Percentiles rank a stretch among this genome's conserved stretches.
These are phyloP conservation scores for Lypha dubia DNA, from an alignment of 2,888 invertebrate genomes.

Conservation along the genomic window DNA sequence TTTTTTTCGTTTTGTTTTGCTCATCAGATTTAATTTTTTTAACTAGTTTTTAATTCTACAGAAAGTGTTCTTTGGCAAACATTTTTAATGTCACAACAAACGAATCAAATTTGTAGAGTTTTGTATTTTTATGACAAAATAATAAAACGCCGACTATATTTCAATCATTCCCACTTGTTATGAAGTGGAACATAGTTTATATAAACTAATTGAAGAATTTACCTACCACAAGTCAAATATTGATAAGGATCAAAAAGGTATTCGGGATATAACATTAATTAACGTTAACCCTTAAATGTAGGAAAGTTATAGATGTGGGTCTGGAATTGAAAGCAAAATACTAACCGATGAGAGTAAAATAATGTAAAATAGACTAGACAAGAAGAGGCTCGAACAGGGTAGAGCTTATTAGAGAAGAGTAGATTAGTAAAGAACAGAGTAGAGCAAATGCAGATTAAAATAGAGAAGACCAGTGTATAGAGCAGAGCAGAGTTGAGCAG, in stretches of 20 bases:
- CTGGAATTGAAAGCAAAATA: not conserved
- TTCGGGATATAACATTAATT: not conserved
- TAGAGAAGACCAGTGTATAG: not conserved
- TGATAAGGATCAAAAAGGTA: not conserved
- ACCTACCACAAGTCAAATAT: conserved; percentile 49
- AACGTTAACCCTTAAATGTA: not conserved
- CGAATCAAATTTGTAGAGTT: conserved; percentile 10
- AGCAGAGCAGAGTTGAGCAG: not conserved
- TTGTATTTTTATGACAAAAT: not conserved
- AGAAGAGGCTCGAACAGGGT: not conserved
- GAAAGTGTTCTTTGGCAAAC: conserved; percentile 33
- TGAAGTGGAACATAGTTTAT: conserved; percentile 23
- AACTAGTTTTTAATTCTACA: not conserved
- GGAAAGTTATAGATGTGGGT: not conserved
- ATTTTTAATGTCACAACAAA: conserved; percentile 16
- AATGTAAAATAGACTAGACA: not conserved
- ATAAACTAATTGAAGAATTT: conserved; percentile 52
- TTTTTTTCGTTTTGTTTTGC: not conserved
- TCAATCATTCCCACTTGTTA: conserved; percentile 33
- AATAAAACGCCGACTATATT: conserved; percentile 19
- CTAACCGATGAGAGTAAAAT: not conserved
- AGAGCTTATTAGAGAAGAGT: not conserved
- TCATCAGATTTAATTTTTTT: conserved; percentile 2
- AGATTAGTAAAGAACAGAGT: not conserved
- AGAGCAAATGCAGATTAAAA: not conserved